phyloP scores from a whole-genome alignment of 92 coral and sea anemone genomes.

The Virgularia gustaviana region DNA sequence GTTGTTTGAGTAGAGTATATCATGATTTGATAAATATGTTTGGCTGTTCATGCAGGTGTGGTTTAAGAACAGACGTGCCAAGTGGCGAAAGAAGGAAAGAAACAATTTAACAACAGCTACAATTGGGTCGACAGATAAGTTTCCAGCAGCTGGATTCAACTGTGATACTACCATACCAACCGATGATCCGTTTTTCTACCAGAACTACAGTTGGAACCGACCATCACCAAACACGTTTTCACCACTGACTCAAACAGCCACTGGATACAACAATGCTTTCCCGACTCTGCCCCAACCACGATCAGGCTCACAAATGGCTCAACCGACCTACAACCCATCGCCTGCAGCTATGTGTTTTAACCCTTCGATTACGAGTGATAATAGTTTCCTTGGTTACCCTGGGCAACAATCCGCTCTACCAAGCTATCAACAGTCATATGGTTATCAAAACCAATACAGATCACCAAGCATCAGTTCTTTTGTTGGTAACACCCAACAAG shows the following conservation, averaged over 20 bases:
- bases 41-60: conserved; percentile 67
- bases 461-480: conserved; percentile 22
- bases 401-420: conserved; percentile 27
- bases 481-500: conserved; percentile 36
- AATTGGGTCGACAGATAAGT: conserved; percentile 6
- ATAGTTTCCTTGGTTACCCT: conserved; percentile 24
- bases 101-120: conserved; percentile 65
- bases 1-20: background rate
- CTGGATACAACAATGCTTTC: conserved; percentile 26
- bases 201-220: conserved; percentile 23
- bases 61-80: conserved; percentile 96
- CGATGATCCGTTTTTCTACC: conserved; percentile 29
- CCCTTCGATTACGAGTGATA: conserved; percentile 21
- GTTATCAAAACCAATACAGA: conserved; percentile 35
- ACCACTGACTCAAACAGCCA: conserved; percentile 18
- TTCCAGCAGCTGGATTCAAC: conserved; percentile 3
- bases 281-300: conserved; percentile 24
- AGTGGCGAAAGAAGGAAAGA: conserved; percentile 97
- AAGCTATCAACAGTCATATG: conserved; percentile 34
- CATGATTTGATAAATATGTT: background rate
- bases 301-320: conserved; percentile 12
- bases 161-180: conserved; percentile 23
- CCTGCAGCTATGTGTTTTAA: conserved; percentile 30
- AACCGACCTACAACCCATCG: conserved; percentile 26
- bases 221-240: conserved; percentile 21